Evolutionary conservation across 2,113 vertebrate genomes (phyloP).

Genomic region (Ceuthmochares aereus): DNA sequence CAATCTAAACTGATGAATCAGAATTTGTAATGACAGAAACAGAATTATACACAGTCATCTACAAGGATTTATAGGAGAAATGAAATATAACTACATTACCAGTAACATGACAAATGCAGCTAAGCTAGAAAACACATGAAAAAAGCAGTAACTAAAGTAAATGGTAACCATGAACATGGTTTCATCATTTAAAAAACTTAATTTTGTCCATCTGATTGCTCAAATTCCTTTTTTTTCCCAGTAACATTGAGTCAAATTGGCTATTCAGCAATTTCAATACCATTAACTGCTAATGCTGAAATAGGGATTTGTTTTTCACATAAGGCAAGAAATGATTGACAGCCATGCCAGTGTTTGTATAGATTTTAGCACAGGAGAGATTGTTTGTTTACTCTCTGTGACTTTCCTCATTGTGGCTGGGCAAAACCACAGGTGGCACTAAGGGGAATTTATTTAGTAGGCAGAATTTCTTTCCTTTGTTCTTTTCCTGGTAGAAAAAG

Average conservation of each 20-base stretch:
- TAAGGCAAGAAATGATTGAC: not conserved
- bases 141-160: constrained; percentile 35
- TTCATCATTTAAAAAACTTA: not conserved
- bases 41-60: constrained; percentile 29
- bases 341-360: not conserved
- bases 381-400: not conserved
- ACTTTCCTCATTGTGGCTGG: not conserved
- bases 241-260: constrained; percentile 7
- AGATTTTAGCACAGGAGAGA: constrained; percentile 19
- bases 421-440: constrained; percentile 4
- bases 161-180: constrained; percentile 3
- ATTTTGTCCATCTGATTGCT: constrained; percentile 6
- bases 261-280: constrained; percentile 11
- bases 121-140: not conserved
- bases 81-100: constrained; percentile 46
- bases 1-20: constrained; percentile 54
- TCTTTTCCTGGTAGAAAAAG: not conserved
- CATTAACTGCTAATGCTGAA: constrained; percentile 15
- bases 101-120: constrained; percentile 46
- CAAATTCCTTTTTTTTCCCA: not conserved
- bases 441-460: not conserved
- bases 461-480: not conserved
- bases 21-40: constrained; percentile 52
- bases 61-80: constrained; percentile 35
- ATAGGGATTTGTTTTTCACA: constrained; percentile 26